Evolutionary conservation across 2,113 vertebrate genomes (phyloP).

Genomic region (Chelonoidis abingdonii): DNA sequence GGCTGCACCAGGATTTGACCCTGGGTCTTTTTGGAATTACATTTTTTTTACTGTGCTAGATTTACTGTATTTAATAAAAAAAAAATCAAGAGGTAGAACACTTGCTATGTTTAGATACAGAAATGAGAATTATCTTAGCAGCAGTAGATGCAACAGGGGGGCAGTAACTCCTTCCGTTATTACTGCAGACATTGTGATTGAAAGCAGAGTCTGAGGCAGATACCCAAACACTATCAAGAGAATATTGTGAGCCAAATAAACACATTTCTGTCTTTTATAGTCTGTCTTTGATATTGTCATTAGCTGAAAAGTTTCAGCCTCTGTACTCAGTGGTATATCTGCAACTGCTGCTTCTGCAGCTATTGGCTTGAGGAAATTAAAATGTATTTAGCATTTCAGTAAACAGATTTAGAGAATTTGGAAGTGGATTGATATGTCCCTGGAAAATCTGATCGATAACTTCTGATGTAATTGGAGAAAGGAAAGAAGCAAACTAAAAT

Average conservation of each 20-base stretch:
- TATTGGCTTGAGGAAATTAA: not conserved
- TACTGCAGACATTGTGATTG: not conserved
- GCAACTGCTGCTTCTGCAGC: not conserved
- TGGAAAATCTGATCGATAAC: not conserved
- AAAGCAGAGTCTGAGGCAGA: not conserved
- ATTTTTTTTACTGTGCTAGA: not conserved
- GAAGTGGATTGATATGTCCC: not conserved
- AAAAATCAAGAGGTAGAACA: not conserved
- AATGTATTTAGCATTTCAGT: not conserved
- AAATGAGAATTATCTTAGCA: not conserved
- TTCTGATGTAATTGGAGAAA: not conserved
- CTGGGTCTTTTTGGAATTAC: not conserved
- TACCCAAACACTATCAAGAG: not conserved
- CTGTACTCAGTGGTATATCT: not conserved
- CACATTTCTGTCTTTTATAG: not conserved
- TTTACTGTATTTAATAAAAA: not conserved
- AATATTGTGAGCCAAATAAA: not conserved
- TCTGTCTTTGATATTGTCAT: not conserved
- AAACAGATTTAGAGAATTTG: not conserved
- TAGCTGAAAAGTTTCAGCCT: not conserved
- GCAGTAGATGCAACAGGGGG: not conserved
- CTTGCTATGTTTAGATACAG: not conserved
- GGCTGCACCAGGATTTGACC: not conserved
- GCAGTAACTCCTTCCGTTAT: not conserved
- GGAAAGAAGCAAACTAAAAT: not conserved